Conservation (phyloP, 1,140 invertebrate genomes). For the Diabrotica undecimpunctata region DNA sequence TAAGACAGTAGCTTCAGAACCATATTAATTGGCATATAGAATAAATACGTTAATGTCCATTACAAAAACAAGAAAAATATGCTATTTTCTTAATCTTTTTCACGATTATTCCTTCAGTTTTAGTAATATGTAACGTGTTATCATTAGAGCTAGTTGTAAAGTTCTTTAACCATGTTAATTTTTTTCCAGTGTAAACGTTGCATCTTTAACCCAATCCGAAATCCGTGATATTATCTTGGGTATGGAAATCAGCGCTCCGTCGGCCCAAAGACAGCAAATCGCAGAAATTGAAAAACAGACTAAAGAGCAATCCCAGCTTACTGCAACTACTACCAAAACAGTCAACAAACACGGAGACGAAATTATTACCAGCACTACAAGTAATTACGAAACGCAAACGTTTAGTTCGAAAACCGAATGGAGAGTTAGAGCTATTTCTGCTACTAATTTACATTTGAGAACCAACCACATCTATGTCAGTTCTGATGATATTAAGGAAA, state of each 20-base stretch:
- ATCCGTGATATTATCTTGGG: slow-evolving; percentile 99
- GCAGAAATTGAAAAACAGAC: slow-evolving; percentile 99
- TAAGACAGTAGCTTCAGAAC: no score
- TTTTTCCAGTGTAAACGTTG: slow-evolving; percentile 84
- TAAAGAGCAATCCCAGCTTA: slow-evolving; percentile 97
- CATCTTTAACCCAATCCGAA: slow-evolving; percentile 97
- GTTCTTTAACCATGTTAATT: no score
- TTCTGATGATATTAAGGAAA: slow-evolving; percentile 99
- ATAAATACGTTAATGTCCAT: no score
- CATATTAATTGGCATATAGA: no score
- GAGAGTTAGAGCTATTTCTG: slow-evolving; percentile 96
- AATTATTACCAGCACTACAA: slow-evolving; percentile 98
- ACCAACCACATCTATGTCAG: slow-evolving; percentile 99
- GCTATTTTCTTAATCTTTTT: no score
- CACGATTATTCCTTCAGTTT: no score
- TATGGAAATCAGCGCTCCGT: slow-evolving; percentile 99
- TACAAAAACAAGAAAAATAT: no score
- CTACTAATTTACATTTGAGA: slow-evolving; percentile 95
- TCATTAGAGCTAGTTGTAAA: no score
- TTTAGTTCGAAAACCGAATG: slow-evolving; percentile 99
- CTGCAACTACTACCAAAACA: slow-evolving; percentile 95
- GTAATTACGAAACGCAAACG: slow-evolving; percentile 97
- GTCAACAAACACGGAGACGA: slow-evolving; percentile 99
- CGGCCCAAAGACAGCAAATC: slow-evolving; percentile 97
- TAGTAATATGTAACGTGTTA: no score